Evolutionary conservation across 2,888 invertebrate genomes (phyloP).

Genomic region (Mactromeris polynyma): DNA sequence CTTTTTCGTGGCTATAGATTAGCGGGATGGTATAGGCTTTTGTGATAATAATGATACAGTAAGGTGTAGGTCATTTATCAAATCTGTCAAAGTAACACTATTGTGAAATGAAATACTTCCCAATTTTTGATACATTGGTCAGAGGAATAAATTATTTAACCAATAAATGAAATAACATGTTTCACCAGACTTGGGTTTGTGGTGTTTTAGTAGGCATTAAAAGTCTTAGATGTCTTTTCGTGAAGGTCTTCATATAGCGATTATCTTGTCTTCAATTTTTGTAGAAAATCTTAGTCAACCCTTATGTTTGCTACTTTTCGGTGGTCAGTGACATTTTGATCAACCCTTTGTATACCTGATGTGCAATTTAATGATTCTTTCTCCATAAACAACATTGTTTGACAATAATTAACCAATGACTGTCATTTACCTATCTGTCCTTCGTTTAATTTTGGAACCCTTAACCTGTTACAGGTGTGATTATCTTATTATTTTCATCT

Average conservation of each 20-base stretch:
- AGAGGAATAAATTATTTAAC: conserved; percentile 6
- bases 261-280: too few relatives aligned
- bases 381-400: too few relatives aligned
- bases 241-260: neutral
- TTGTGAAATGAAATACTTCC: conserved; percentile 25
- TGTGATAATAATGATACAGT: conserved; percentile 42
- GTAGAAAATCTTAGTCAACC: too few relatives aligned
- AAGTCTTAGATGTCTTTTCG: neutral
- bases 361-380: too few relatives aligned
- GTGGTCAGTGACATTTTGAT: too few relatives aligned
- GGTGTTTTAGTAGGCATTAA: neutral
- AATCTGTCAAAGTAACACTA: conserved; percentile 45
- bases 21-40: conserved; percentile 26
- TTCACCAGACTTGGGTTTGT: neutral
- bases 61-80: conserved; percentile 54
- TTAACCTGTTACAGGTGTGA: too few relatives aligned
- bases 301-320: too few relatives aligned
- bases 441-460: too few relatives aligned
- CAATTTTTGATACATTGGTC: neutral
- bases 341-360: too few relatives aligned
- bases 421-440: too few relatives aligned
- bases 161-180: neutral
- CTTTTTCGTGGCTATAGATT: neutral
- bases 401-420: too few relatives aligned
- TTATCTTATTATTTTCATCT: too few relatives aligned